A percentile compares a stretch with the other conserved stretches of the same genome.
These are phyloP conservation scores for Tenthredo scrophulariae DNA, from an alignment of 2,888 invertebrate species.

Conservation along the genomic window DNA sequence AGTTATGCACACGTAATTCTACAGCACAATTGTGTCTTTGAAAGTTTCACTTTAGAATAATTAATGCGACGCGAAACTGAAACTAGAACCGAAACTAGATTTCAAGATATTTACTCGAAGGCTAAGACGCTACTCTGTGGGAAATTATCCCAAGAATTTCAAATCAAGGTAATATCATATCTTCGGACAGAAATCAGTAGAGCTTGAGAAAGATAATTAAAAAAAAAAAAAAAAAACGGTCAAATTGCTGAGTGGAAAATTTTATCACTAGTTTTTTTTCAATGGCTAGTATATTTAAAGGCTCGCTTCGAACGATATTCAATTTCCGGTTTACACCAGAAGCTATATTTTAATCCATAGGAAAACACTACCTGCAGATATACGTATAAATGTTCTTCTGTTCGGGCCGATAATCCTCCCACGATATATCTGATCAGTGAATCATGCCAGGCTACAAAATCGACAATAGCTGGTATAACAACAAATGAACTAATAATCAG, in stretches of 20 bases:
- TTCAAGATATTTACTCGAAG: background rate
- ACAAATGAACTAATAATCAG: background rate
- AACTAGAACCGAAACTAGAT: background rate
- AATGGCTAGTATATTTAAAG: background rate
- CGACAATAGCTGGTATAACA: background rate
- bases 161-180: background rate
- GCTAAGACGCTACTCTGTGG: background rate
- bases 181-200: background rate
- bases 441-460: background rate
- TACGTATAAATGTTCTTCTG: background rate
- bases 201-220: background rate
- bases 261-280: background rate
- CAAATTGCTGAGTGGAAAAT: background rate
- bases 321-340: background rate
- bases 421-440: background rate
- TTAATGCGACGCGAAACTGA: slow-evolving; percentile 7
- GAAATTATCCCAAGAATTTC: background rate
- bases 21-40: slow-evolving; percentile 3
- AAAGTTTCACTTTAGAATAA: slow-evolving; percentile 12
- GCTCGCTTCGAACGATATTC: background rate
- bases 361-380: background rate
- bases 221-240: background rate
- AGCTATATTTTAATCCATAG: background rate
- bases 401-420: background rate
- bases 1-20: slow-evolving; percentile 3